These are phyloP conservation scores for Lethrus apterus DNA, from an alignment of 1,140 invertebrate species.

Conservation along the genomic window DNA sequence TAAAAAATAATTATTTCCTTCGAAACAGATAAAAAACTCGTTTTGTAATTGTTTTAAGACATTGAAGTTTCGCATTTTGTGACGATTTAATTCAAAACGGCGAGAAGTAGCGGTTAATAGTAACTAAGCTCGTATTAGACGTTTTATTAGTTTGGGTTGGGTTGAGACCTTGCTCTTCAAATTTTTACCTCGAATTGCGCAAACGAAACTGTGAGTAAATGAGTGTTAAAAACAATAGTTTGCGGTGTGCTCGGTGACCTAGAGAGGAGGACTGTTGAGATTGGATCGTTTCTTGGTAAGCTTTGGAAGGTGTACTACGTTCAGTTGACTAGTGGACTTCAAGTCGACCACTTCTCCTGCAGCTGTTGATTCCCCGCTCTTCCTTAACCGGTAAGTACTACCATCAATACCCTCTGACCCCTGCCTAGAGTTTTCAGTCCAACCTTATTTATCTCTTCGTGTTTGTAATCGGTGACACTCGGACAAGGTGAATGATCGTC, in stretches of 20 bases:
- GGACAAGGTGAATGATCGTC: constrained; percentile 12
- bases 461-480: constrained; percentile 11
- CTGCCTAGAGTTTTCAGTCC: constrained; percentile 15
- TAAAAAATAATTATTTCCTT: too few relatives aligned
- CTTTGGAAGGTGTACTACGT: constrained; percentile 23
- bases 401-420: constrained; percentile 17
- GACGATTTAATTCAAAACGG: too few relatives aligned
- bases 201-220: constrained; percentile 9
- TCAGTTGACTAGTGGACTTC: constrained; percentile 31
- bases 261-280: constrained; percentile 29
- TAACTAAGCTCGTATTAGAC: too few relatives aligned
- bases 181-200: constrained; percentile 5
- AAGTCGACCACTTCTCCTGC: constrained; percentile 30
- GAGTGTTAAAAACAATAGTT: constrained; percentile 21
- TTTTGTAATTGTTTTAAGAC: too few relatives aligned
- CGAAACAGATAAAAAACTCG: too few relatives aligned
- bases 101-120: too few relatives aligned
- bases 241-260: constrained; percentile 27
- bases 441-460: constrained; percentile 3
- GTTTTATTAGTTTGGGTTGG: too few relatives aligned
- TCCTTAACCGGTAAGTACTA: constrained; percentile 22
- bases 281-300: constrained; percentile 26
- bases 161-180: constrained; percentile 22
- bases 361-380: constrained; percentile 19
- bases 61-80: too few relatives aligned